phyloP scores from a whole-genome alignment of 2,888 invertebrate genomes.

The Scaptomyza tumidula region DNA sequence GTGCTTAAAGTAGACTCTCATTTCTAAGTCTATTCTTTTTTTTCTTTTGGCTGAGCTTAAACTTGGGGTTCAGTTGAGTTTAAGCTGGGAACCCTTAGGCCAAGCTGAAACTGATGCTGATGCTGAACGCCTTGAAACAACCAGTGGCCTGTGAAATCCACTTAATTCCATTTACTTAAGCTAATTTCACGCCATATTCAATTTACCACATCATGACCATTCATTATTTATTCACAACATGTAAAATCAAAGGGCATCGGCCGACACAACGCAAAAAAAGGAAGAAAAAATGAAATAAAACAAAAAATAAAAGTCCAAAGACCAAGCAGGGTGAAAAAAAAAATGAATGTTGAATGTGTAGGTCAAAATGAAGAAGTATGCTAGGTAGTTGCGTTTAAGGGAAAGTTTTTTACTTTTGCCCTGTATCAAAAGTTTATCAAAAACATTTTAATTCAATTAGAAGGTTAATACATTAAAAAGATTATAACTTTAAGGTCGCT shows the following conservation, averaged over 20 bases:
- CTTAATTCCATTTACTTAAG: slow-evolving; percentile 83
- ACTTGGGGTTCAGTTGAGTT: slow-evolving; percentile 21
- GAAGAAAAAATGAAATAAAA: slow-evolving; percentile 6
- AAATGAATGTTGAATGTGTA: slow-evolving; percentile 70
- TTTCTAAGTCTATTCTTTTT: not conserved
- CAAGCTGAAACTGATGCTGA: not conserved
- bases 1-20: slow-evolving; percentile 4
- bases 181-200: slow-evolving; percentile 83
- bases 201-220: slow-evolving; percentile 81
- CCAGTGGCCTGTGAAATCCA: slow-evolving; percentile 78
- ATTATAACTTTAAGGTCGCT: too few species aligned
- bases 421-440: slow-evolving; percentile 1
- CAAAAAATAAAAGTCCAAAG: slow-evolving; percentile 9
- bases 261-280: slow-evolving; percentile 27
- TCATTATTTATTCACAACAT: slow-evolving; percentile 83
- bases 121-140: slow-evolving; percentile 17
- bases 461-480: too few species aligned
- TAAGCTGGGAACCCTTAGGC: not conserved
- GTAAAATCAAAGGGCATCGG: slow-evolving; percentile 80
- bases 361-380: slow-evolving; percentile 1
- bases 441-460: too few species aligned
- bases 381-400: not conserved
- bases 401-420: slow-evolving; percentile 8
- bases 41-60: slow-evolving; percentile 16
- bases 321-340: slow-evolving; percentile 9